Conservation (phyloP, 2,888 invertebrate species). For the Phaonia tiefii region DNA sequence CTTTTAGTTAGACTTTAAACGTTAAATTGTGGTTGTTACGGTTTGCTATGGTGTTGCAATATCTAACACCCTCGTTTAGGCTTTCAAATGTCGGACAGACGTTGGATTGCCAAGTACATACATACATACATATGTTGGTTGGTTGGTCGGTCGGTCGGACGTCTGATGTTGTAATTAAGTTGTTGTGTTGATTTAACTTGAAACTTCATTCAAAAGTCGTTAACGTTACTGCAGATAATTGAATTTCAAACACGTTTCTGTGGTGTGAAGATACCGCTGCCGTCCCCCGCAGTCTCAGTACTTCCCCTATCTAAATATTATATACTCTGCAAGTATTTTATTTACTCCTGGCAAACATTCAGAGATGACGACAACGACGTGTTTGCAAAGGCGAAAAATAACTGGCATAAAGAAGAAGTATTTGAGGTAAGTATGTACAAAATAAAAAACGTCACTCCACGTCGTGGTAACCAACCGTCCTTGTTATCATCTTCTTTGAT, state of each 20-base stretch:
- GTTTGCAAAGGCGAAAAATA: constrained; percentile 27
- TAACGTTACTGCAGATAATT: constrained; percentile 45
- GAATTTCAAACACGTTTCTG: constrained; percentile 64
- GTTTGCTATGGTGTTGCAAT: constrained; percentile 12
- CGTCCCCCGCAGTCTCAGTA: too few species aligned
- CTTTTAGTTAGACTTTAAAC: background rate
- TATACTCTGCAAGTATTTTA: constrained; percentile 42
- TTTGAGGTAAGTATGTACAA: background rate
- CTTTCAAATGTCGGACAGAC: too few species aligned
- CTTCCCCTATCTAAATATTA: constrained; percentile 36
- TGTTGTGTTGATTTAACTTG: constrained; percentile 51
- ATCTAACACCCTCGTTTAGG: constrained; percentile 6
- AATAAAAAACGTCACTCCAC: too few species aligned
- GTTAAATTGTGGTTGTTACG: background rate
- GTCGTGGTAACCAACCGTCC: background rate
- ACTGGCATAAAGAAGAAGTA: background rate
- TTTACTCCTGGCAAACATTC: constrained; percentile 56
- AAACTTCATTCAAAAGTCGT: constrained; percentile 37
- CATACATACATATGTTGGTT: too few species aligned
- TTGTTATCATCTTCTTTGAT: background rate
- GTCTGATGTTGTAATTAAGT: constrained; percentile 50
- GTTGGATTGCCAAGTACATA: too few species aligned
- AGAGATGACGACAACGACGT: constrained; percentile 26
- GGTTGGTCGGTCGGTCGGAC: constrained; percentile 19
- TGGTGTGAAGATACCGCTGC: constrained; percentile 3